These are phyloP conservation scores for Drosophila saltans DNA, from an alignment of 1,140 invertebrate species.

Conservation along the genomic window DNA sequence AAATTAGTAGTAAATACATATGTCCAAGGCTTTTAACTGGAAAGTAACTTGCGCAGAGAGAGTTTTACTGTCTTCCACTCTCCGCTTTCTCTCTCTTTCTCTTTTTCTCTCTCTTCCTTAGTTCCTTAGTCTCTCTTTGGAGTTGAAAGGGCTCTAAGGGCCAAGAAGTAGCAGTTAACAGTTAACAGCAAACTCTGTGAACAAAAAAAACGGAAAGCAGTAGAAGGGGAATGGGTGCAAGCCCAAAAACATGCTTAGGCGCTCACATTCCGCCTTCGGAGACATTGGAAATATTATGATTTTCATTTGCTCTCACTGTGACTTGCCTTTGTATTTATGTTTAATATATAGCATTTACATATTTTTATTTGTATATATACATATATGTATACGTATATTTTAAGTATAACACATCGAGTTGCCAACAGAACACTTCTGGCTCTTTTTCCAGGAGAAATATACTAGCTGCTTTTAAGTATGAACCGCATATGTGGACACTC, in stretches of 20 bases:
- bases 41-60: conserved; percentile 11
- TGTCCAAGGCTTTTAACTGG: conserved; percentile 25
- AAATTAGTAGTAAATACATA: background rate
- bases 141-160: conserved; percentile 51
- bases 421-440: background rate
- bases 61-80: conserved; percentile 29
- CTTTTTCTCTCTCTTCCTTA: too few relatives aligned
- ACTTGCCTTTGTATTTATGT: conserved; percentile 22
- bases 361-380: background rate
- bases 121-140: background rate
- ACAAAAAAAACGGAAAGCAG: conserved; percentile 32
- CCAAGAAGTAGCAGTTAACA: conserved; percentile 60
- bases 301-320: conserved; percentile 58
- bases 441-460: background rate
- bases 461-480: conserved; percentile 21
- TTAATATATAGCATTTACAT: background rate
- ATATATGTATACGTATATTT: background rate
- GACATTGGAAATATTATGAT: conserved; percentile 72
- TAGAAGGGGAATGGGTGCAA: background rate
- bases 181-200: conserved; percentile 43
- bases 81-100: background rate
- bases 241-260: conserved; percentile 38
- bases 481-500: background rate
- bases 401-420: background rate
- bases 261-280: conserved; percentile 34